phyloP scores from a whole-genome alignment of 2,797 vertebrate species.

The Cirrhinus molitorella region DNA sequence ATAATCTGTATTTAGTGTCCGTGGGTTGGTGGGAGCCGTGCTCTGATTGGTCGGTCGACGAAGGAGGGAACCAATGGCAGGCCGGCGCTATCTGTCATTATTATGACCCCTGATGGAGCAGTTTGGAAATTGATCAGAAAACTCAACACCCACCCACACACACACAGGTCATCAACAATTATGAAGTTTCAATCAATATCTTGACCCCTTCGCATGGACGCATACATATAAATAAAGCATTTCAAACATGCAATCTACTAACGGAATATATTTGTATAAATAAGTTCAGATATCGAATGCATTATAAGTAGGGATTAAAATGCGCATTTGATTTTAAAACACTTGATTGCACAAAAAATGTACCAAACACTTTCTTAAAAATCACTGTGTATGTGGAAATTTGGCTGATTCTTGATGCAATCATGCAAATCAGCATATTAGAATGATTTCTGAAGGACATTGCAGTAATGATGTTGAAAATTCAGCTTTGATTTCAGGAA shows the following conservation, averaged over 20 bases:
- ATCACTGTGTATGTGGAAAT: background rate
- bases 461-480: background rate
- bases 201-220: background rate
- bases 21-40: background rate
- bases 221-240: background rate
- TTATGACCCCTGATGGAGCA: conserved; percentile 63
- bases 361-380: background rate
- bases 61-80: conserved; percentile 11
- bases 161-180: conserved; percentile 33
- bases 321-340: background rate
- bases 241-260: background rate
- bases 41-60: conserved; percentile 17
- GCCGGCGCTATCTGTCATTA: conserved; percentile 38
- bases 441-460: too few relatives aligned
- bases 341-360: background rate
- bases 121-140: conserved; percentile 59
- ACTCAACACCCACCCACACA: conserved; percentile 47
- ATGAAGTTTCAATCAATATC: conserved; percentile 22
- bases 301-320: background rate
- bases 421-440: background rate
- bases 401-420: background rate
- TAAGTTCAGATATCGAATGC: background rate
- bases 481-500: too few relatives aligned
- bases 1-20: conserved; percentile 38
- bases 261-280: background rate